Conservation (phyloP, 2,797 vertebrate species). For the Apodemus agrarius region DNA sequence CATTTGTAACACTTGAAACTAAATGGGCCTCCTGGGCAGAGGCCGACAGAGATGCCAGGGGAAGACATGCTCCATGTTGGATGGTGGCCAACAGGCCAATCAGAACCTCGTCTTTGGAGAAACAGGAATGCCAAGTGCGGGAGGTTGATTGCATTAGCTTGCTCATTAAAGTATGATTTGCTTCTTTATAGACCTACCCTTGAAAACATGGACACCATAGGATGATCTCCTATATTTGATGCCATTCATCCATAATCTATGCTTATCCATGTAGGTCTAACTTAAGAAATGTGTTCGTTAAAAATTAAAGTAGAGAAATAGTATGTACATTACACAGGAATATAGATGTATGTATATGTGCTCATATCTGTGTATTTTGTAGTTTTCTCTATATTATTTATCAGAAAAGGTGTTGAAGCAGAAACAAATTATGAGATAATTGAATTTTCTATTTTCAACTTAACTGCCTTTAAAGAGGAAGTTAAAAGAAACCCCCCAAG, state of each 20-base stretch:
- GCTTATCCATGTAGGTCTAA: slow-evolving; percentile 12
- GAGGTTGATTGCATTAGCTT: not conserved
- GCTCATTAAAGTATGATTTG: slow-evolving; percentile 18
- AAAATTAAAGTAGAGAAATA: not conserved
- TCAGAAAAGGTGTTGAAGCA: not conserved
- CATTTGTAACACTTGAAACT: not conserved
- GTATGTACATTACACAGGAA: not conserved
- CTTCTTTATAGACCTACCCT: slow-evolving; percentile 6
- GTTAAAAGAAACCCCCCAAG: not conserved
- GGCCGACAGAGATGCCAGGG: not conserved
- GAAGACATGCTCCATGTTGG: not conserved
- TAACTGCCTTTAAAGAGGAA: slow-evolving; percentile 59
- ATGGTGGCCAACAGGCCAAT: not conserved
- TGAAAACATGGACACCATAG: not conserved
- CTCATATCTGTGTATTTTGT: not conserved
- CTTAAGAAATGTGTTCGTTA: not conserved
- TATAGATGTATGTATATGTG: not conserved
- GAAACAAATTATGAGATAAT: not conserved
- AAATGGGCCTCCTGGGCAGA: not conserved
- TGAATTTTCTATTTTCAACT: slow-evolving; percentile 58
- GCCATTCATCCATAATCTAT: not conserved
- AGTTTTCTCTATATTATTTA: slow-evolving; percentile 17
- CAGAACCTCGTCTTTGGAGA: slow-evolving; percentile 11
- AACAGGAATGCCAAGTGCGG: slow-evolving; percentile 4
- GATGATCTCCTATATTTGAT: not conserved